Evolutionary conservation across 2,888 invertebrate genomes (phyloP).

Genomic region (Entomobrya multifasciata): DNA sequence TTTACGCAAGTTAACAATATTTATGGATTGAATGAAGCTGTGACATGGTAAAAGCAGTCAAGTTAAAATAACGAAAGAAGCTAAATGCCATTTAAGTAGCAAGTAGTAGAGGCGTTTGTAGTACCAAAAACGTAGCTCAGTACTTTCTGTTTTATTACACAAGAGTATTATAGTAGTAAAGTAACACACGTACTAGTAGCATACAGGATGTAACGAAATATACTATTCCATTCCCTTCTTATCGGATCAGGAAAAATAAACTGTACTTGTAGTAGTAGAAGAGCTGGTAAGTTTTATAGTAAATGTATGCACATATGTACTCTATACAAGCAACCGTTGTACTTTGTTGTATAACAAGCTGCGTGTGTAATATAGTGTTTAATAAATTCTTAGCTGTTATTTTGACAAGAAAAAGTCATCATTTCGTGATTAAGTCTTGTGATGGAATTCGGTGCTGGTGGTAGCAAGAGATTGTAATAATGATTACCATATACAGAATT

Average conservation of each 20-base stretch:
- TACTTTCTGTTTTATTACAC: not conserved
- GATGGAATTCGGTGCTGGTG: too few relatives aligned
- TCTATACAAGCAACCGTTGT: too few relatives aligned
- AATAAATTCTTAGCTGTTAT: too few relatives aligned
- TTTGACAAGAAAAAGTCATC: too few relatives aligned
- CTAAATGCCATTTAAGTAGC: slow-evolving; percentile 20
- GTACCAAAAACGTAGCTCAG: slow-evolving; percentile 8
- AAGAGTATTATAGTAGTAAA: not conserved
- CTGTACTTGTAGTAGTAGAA: not conserved
- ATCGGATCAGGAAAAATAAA: not conserved
- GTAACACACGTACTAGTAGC: not conserved
- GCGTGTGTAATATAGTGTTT: too few relatives aligned
- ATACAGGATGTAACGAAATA: not conserved
- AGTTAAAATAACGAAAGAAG: slow-evolving; percentile 14
- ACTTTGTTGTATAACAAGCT: too few relatives aligned
- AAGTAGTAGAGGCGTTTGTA: not conserved
- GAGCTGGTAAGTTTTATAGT: not conserved
- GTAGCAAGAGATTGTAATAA: too few relatives aligned
- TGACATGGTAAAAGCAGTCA: not conserved
- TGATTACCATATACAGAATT: too few relatives aligned
- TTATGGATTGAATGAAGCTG: slow-evolving; percentile 45
- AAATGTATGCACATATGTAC: too few relatives aligned
- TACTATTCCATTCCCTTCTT: not conserved
- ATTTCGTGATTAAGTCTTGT: too few relatives aligned
- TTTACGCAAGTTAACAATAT: slow-evolving; percentile 21